Evolutionary conservation across 2,888 invertebrate species (phyloP), one percentile per base, ranked within the genome.

Genomic region (Acrobasis consociella): DNA sequence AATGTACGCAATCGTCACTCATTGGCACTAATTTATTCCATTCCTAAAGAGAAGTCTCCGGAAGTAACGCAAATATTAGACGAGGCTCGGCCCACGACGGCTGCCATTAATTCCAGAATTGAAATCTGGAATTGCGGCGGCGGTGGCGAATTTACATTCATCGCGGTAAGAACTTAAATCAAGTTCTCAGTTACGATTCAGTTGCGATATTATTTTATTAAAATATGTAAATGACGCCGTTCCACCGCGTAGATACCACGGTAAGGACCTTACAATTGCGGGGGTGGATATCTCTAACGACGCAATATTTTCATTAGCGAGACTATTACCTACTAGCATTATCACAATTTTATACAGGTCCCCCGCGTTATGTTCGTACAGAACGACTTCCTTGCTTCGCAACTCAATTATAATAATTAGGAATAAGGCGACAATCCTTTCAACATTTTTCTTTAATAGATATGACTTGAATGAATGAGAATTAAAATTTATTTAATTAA

Each of bases 151-250:
- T 91, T 91, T 91, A 91, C 91, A 92, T 92, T 92, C 91, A 91
- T 91, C 90, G 91, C 86, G 87, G 91, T 91, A 91, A 92, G 91
- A 91, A 91, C 91, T 92, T 92, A 91, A 92, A 92, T 92, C 92
- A 91, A 90, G 91, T 91, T 91, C 92, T 90, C 91, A 86, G 91
- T 91, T 90, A 91, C 91, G 89, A 91, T 91, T 92, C 92, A 89
- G 90, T 90, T 91, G 90, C 89, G 89, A 91, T 91, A 91, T 91
- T 89, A 91, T 92, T 92, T 91, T 91, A 92, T 91, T 91, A 92
- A 91, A 91, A 92, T 91, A 91, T 92, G 91, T 89, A 91, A 91
- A 92, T 91, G 88, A 85, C 80, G 84, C 83, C 86, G 83, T 89
- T 89, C 80, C 81, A 81, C 73, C 76, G 81, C 84, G 83, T 78